Percentiles rank a stretch among this genome's conserved stretches.
Conservation (phyloP, 30 jellyfish, hydroid and myxozoan genomes). For the Mastigias papua region DNA sequence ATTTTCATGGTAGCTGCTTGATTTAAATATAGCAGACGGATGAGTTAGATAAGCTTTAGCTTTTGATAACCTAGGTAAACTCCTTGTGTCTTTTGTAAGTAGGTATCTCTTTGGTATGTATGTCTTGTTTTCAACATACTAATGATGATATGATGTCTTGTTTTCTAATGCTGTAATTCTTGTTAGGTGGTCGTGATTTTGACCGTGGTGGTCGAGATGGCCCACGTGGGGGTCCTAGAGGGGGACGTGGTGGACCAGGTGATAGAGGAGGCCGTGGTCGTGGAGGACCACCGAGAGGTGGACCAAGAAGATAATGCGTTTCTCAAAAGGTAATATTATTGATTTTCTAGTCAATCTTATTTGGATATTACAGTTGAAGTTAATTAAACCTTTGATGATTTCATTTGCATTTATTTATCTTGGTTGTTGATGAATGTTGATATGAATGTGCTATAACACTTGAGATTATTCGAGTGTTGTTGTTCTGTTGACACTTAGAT, state of each 20-base stretch:
- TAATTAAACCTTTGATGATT: too few species aligned
- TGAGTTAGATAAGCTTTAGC: too few species aligned
- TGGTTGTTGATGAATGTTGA: neutral
- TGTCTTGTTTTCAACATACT: too few species aligned
- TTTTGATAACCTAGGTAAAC: too few species aligned
- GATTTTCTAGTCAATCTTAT: neutral
- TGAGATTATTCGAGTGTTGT: too few species aligned
- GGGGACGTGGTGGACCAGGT: conserved; percentile 69
- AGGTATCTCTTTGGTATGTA: too few species aligned
- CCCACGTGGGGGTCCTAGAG: conserved; percentile 53
- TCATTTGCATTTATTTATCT: neutral
- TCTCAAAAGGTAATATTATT: neutral
- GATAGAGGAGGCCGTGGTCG: conserved; percentile 51
- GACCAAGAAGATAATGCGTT: conserved; percentile 16
- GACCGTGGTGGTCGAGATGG: conserved; percentile 84
- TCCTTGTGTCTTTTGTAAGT: too few species aligned
- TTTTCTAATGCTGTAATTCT: neutral
- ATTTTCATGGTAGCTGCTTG: too few species aligned
- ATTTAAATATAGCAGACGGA: too few species aligned
- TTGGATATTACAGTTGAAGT: neutral
- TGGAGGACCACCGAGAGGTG: conserved; percentile 64
- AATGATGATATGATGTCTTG: too few species aligned
- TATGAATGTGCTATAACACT: too few species aligned
- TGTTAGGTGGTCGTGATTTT: conserved; percentile 63
- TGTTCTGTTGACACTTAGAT: too few species aligned